These are phyloP conservation scores for Chlorocebus sabaeus DNA, from an alignment of 2,113 vertebrate genomes.

Conservation along the genomic window DNA sequence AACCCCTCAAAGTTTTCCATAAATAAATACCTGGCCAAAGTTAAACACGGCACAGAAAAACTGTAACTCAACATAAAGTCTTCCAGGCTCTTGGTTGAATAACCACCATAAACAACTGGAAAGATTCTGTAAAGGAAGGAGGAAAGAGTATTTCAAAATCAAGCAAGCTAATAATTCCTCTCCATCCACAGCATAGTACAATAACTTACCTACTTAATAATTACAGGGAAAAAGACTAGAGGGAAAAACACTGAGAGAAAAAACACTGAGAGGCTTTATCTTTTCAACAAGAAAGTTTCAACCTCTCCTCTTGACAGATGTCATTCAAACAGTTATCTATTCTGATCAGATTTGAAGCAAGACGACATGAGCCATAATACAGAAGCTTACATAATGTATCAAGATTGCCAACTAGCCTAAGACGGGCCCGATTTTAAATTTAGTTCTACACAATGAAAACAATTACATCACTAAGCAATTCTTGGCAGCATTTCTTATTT, in stretches of 20 bases:
- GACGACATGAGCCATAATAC: constrained; percentile 60
- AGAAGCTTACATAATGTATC: constrained; percentile 67
- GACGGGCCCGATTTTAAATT: constrained; percentile 69
- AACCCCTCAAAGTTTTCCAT: not conserved
- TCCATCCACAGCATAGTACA: constrained; percentile 48
- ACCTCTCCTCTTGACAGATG: constrained; percentile 70
- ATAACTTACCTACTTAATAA: constrained; percentile 59
- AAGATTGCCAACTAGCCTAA: constrained; percentile 40
- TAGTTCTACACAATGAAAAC: constrained; percentile 63
- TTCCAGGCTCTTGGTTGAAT: constrained; percentile 90
- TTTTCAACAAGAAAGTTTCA: constrained; percentile 71
- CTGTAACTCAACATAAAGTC: constrained; percentile 94
- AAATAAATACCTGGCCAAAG: constrained; percentile 92
- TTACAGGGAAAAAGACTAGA: constrained; percentile 29
- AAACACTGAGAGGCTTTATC: constrained; percentile 51
- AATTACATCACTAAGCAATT: constrained; percentile 57
- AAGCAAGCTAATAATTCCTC: constrained; percentile 51
- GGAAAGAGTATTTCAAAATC: not conserved
- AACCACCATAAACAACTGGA: constrained; percentile 97
- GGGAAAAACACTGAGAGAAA: constrained; percentile 54
- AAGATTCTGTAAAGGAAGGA: constrained; percentile 88
- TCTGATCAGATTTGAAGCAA: constrained; percentile 65
- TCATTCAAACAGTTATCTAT: constrained; percentile 67
- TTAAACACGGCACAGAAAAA: constrained; percentile 97
- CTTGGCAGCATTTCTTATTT: constrained; percentile 50